These are phyloP conservation scores for Pelvicachromis taeniatus DNA, from an alignment of 2,113 vertebrate genomes.

Conservation along the genomic window DNA sequence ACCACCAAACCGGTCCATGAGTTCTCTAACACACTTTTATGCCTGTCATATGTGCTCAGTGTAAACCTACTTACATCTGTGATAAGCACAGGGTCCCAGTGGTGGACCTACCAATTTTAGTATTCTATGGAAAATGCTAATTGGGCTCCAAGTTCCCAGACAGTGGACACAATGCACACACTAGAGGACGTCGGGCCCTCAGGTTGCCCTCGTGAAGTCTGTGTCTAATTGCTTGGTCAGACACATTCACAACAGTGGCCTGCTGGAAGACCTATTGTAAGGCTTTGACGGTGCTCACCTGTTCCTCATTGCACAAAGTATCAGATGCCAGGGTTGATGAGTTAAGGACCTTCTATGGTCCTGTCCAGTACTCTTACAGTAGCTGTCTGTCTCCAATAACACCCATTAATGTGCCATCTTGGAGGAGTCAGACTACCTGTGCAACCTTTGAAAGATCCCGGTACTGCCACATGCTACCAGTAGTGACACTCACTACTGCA, in stretches of 20 bases:
- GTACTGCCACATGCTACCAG: background rate
- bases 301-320: background rate
- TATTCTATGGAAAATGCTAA: background rate
- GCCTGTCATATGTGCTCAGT: background rate
- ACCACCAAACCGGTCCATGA: background rate
- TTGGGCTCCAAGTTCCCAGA: background rate
- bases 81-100: too few relatives aligned
- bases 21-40: background rate
- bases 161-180: rapidly evolving
- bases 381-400: background rate
- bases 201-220: background rate
- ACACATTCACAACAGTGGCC: background rate
- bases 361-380: background rate
- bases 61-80: background rate
- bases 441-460: background rate
- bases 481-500: background rate
- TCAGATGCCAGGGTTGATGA: background rate
- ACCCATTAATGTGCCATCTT: background rate
- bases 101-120: background rate
- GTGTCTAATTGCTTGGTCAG: background rate
- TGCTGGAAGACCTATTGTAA: rapidly evolving
- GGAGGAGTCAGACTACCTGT: background rate
- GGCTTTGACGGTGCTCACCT: background rate
- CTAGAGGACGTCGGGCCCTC: background rate
- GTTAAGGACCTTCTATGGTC: background rate